Base-by-base conservation (phyloP, 1,140 invertebrate genomes). In the Bombus haemorrhoidalis region DNA sequence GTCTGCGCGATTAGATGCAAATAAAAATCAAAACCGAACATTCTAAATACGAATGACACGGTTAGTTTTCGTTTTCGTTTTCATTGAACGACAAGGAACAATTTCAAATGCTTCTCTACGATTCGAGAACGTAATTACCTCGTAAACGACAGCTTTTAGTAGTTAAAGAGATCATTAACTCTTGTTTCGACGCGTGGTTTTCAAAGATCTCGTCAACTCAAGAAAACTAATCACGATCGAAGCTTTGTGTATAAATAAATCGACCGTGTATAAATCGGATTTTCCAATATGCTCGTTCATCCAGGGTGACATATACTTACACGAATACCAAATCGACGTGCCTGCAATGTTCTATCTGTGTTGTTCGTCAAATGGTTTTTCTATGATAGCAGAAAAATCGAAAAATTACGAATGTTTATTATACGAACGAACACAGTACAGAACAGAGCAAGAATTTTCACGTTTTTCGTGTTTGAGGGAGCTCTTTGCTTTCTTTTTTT, bases 321-420 rank as follows among this genome's bases (percentile, higher is more conserved):
- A 32, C 34, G 34, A 77, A 77, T 86, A 90, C 90, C 88, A 88
- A 92, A 89, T 82, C 76, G 74, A 85, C 84, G 88, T 90, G 90
- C 88, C 90, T 87, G 89, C n/a, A 37, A 86, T 66, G 69, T 39
- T 79, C 12, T 69, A 78, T 32, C 22, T 39, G 74, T 74, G 78
- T 84, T 69, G 79, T 34, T 64, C 79, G 57, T 57, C 15, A 9
- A 69, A 1, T 28, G 25, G 28, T 22, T 34, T 71, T 34, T 28
- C 10, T 12, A 12, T 4, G 39, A 32, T n/a, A 28, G 39, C 18
- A 1, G 32, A 28, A n/a, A 66, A 18, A 15, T 66, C 64, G 66
- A 5, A 0, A 15, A 34, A 1, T 32, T 34, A 66, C 64, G 64
- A 34, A 66, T 34, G 8, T 18, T 8, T 66, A 32, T 22, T 9